A percentile compares a stretch with the other conserved stretches of the same genome.
Evolutionary conservation across 1,140 invertebrate genomes (phyloP).

Genomic region (Triops longicaudatus): DNA sequence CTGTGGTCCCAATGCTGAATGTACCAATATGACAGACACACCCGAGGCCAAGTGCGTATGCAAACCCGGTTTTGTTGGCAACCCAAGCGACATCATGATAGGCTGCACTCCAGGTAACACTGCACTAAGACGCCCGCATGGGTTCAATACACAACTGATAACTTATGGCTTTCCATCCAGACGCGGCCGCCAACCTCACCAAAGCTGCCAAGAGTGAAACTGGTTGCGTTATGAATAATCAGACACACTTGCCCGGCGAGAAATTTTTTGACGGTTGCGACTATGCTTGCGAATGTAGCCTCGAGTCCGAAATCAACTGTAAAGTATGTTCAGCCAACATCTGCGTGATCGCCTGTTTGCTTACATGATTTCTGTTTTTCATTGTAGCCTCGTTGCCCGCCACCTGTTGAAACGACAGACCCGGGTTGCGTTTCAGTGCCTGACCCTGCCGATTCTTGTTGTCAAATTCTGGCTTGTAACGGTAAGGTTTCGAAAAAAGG

Average conservation of each 20-base stretch:
- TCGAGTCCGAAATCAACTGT: slow-evolving; percentile 38
- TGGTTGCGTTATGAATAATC: slow-evolving; percentile 38
- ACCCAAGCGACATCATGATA: slow-evolving; percentile 37
- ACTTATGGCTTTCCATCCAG: slow-evolving; percentile 30
- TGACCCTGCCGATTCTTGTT: slow-evolving; percentile 37
- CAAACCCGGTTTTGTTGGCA: slow-evolving; percentile 37
- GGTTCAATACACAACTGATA: slow-evolving; percentile 27
- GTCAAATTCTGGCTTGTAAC: slow-evolving; percentile 40
- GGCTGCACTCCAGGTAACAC: slow-evolving; percentile 35
- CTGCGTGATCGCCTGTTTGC: not conserved
- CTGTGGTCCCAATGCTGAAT: slow-evolving; percentile 35
- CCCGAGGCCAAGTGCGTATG: slow-evolving; percentile 37
- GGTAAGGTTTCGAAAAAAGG: slow-evolving; percentile 21
- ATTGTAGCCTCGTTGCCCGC: slow-evolving; percentile 28
- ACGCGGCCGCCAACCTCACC: slow-evolving; percentile 30
- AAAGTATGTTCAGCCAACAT: slow-evolving; percentile 31
- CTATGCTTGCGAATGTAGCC: slow-evolving; percentile 39
- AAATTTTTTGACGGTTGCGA: slow-evolving; percentile 40
- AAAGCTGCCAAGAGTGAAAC: slow-evolving; percentile 30
- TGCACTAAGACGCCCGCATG: slow-evolving; percentile 25
- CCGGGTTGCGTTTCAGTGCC: slow-evolving; percentile 33
- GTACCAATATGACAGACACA: slow-evolving; percentile 34
- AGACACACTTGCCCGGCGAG: slow-evolving; percentile 37
- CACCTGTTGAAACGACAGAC: not conserved
- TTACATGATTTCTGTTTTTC: not conserved